These are phyloP conservation scores for Thalassarche chlororhynchos DNA, from an alignment of 2,113 vertebrate species.

Conservation along the genomic window DNA sequence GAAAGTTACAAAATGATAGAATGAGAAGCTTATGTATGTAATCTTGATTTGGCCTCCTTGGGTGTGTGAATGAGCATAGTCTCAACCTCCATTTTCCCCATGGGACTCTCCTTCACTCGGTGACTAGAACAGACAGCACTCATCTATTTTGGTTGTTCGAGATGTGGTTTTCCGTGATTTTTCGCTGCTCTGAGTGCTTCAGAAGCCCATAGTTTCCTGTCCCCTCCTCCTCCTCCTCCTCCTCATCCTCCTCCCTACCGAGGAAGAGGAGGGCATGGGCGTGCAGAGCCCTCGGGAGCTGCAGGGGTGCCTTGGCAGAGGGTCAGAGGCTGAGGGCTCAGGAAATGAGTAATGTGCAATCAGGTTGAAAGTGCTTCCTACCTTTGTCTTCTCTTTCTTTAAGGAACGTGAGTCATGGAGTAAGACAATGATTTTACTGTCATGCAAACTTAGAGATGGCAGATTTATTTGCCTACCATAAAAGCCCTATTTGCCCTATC, in stretches of 20 bases:
- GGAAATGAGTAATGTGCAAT: not conserved
- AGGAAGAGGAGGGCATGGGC: not conserved
- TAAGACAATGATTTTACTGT: rapidly evolving
- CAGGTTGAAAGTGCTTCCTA: not conserved
- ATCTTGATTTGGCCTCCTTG: not conserved
- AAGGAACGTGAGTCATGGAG: not conserved
- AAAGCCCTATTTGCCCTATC: not conserved
- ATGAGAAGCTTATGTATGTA: not conserved
- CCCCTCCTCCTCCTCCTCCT: not conserved
- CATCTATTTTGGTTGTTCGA: not conserved
- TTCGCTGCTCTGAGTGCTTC: not conserved
- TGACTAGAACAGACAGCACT: not conserved
- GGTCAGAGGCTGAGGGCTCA: not conserved
- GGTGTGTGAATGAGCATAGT: not conserved
- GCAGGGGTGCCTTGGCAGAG: not conserved
- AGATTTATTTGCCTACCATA: not conserved
- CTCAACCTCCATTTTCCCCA: not conserved
- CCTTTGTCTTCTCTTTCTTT: not conserved
- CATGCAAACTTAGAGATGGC: not conserved
- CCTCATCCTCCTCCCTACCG: not conserved
- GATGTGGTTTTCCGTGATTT: not conserved
- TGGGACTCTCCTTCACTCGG: not conserved
- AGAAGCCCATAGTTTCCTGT: not conserved
- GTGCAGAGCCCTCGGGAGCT: not conserved
- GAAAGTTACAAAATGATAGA: not conserved